A percentile compares a stretch with the other conserved stretches of the same genome.
Conservation (phyloP, 2,888 invertebrate genomes). For the Drosophila hamatofila region DNA sequence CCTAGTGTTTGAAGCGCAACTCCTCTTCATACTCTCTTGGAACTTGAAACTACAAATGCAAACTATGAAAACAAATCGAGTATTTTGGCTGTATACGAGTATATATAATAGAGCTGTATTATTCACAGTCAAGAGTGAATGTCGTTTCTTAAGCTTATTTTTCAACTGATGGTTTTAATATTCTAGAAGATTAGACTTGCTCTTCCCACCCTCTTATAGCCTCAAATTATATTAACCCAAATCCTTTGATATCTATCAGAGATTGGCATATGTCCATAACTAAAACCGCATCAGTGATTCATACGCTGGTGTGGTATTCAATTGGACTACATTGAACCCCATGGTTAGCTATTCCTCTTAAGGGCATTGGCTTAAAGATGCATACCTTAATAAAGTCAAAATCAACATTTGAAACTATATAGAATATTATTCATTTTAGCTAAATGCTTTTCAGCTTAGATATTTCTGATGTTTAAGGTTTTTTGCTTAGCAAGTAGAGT, state of each 20-base stretch:
- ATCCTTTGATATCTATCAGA: not conserved
- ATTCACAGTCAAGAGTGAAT: no score
- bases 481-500: no score
- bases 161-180: not conserved
- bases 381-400: not conserved
- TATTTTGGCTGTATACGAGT: not conserved
- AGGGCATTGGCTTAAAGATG: not conserved
- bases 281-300: not conserved
- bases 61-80: not conserved
- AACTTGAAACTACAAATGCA: constrained; percentile 57
- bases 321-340: constrained; percentile 15
- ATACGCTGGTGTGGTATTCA: constrained; percentile 1
- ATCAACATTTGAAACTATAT: not conserved
- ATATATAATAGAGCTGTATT: not conserved
- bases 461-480: no score
- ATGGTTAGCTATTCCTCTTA: constrained; percentile 1
- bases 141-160: constrained; percentile 30
- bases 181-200: not conserved
- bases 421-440: not conserved
- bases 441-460: no score
- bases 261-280: not conserved
- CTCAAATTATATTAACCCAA: not conserved
- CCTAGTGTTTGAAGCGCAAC: constrained; percentile 57
- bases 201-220: no score
- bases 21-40: constrained; percentile 62